Percentiles rank a stretch among this genome's conserved stretches.
phyloP scores from a whole-genome alignment of 1,140 invertebrate species.

The Lepidostoma basale region DNA sequence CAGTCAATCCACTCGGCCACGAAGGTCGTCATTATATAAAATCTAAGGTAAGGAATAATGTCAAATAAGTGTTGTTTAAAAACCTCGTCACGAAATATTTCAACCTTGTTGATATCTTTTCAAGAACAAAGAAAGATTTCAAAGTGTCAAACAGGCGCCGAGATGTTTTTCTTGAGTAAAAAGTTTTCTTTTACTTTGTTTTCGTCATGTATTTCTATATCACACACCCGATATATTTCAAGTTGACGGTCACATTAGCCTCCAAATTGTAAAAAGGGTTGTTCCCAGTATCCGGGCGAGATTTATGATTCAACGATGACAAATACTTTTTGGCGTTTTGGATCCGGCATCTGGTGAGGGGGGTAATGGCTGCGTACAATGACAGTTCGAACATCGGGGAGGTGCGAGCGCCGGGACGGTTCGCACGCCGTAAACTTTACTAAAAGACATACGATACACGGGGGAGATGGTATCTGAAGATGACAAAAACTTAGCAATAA shows the following conservation, averaged over 20 bases:
- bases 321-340: background rate
- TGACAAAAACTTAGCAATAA: conserved; percentile 27
- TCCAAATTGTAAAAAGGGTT: background rate
- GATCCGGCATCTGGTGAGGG: background rate
- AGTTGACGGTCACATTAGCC: background rate
- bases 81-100: too few relatives aligned
- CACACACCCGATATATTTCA: background rate
- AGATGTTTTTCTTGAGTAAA: conserved; percentile 20
- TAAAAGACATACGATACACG: conserved; percentile 26
- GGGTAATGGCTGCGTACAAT: background rate
- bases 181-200: conserved; percentile 30
- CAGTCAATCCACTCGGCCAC: too few relatives aligned
- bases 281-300: too few relatives aligned
- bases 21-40: too few relatives aligned
- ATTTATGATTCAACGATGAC: background rate
- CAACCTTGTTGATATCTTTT: background rate
- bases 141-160: background rate
- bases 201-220: conserved; percentile 11
- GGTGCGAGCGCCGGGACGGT: background rate
- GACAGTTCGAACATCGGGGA: conserved; percentile 4
- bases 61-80: too few relatives aligned
- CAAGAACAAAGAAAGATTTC: background rate
- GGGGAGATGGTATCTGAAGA: background rate
- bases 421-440: conserved; percentile 17
- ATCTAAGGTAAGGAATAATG: too few relatives aligned